Base-by-base conservation (phyloP, 2,888 invertebrate species). In the Eulithis prunata region DNA sequence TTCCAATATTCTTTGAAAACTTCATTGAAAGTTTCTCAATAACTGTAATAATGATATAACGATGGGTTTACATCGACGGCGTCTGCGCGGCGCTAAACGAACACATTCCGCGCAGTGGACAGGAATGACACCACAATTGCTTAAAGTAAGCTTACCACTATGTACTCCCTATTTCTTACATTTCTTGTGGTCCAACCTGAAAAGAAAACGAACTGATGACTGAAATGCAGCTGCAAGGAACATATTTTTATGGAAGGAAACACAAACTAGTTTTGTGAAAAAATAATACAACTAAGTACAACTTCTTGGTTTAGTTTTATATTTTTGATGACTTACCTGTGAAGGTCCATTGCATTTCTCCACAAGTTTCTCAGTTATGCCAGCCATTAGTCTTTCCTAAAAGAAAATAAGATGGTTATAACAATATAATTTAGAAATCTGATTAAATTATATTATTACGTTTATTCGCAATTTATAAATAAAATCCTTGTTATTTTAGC, bases 131-230 rank as follows among this genome's bases (percentile, higher is more conserved):
- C 81, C 79, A 80, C 77, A 78, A 79, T 81, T 80, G 78, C 79
- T 81, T 78, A 77, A 74, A 79, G 71, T 78, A 76, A 75, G 72
- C 77, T 78, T 80, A 74, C 43, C 56, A 70, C 73, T 57, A 21
- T 21, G 21, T 21, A 63, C 76, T 78, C 70, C 79, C 73, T 82
- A 80, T 80, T 78, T 89, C 93, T 94, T 94, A 94, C 92, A 94
- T 94, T 81, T 93, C 92, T 87, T 90, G 91, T 78, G 93, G 86
- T 76, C 88, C 93, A 83, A 93, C 88, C 94, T 94, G 91, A 41
- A 76, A 79, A 10, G 52, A 60, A 21, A 4, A 49, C 47, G 45
- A 6, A 8, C 10, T 41, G 8, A 41, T 41, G 8, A 41, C 8
- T 7, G 2, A 38, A 38, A 1, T 5, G 38, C 5, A 3, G 8